Percentiles rank a stretch among this genome's conserved stretches.
Evolutionary conservation across 2,888 invertebrate species (phyloP).

Genomic region (Byasa hedistus): DNA sequence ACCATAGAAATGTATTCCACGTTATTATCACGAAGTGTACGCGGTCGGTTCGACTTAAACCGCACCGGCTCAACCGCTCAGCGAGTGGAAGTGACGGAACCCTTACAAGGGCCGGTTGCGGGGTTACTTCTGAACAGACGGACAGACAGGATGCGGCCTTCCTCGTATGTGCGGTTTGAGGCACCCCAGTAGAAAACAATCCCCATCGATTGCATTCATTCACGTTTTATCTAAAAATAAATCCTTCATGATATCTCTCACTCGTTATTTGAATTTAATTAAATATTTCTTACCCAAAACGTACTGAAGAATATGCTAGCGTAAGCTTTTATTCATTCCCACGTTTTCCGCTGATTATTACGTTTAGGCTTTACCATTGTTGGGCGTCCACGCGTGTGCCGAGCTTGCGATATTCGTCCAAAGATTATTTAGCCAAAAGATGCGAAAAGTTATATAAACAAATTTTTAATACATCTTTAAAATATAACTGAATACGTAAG

Average conservation of each 20-base stretch:
- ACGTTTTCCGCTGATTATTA: constrained; percentile 23
- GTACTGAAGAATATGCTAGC: background rate
- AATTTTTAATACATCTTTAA: background rate
- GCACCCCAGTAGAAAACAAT: constrained; percentile 2
- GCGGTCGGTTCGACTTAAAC: constrained; percentile 33
- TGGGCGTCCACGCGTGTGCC: constrained; percentile 18
- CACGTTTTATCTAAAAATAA: too few relatives aligned
- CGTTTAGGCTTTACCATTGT: constrained; percentile 26
- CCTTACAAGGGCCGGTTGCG: constrained; percentile 44
- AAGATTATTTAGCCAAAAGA: constrained; percentile 15
- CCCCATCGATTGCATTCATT: background rate
- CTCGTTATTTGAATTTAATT: background rate
- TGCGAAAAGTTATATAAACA: background rate
- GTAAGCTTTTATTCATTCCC: constrained; percentile 19
- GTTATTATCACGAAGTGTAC: constrained; percentile 30
- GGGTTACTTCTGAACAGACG: constrained; percentile 31
- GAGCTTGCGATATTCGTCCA: constrained; percentile 13
- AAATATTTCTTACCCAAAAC: background rate
- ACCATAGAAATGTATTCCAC: constrained; percentile 29
- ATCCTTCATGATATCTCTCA: too few relatives aligned
- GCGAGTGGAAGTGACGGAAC: constrained; percentile 46
- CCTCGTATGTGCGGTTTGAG: constrained; percentile 30
- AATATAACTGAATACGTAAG: background rate
- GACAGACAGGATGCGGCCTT: constrained; percentile 36
- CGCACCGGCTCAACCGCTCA: constrained; percentile 40